A percentile compares a stretch with the other conserved stretches of the same genome.
Evolutionary conservation across 2,797 vertebrate genomes (phyloP).

Genomic region (Sebastes steindachneri): DNA sequence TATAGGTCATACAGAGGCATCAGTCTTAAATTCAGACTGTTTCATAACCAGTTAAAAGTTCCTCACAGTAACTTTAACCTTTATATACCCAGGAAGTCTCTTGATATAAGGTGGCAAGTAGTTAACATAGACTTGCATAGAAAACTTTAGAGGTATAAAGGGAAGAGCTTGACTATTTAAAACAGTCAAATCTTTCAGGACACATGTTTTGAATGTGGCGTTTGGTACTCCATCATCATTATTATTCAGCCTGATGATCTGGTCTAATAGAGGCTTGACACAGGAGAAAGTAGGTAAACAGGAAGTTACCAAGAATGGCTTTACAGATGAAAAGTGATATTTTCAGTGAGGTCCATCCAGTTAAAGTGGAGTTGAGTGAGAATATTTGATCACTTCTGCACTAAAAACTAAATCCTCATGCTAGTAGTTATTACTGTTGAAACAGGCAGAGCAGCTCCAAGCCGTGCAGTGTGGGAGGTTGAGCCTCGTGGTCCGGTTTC

Average conservation of each 20-base stretch:
- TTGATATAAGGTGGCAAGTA: background rate
- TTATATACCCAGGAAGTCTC: background rate
- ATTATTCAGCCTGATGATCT: background rate
- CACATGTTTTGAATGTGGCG: background rate
- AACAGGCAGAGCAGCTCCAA: slow-evolving; percentile 8
- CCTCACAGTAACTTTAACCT: background rate
- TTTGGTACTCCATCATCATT: background rate
- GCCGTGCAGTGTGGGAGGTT: slow-evolving; percentile 25
- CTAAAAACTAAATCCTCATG: background rate
- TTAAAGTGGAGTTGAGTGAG: background rate
- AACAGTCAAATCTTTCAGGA: background rate
- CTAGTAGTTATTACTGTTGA: background rate
- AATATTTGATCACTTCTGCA: background rate
- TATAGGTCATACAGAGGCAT: too few relatives aligned
- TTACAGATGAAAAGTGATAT: background rate
- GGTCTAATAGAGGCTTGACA: background rate
- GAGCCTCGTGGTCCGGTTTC: slow-evolving; percentile 14
- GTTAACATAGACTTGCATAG: background rate
- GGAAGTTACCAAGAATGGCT: slow-evolving; percentile 2
- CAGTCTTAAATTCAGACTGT: too few relatives aligned
- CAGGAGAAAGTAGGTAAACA: background rate
- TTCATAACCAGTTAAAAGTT: background rate
- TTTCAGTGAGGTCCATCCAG: background rate
- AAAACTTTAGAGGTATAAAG: background rate
- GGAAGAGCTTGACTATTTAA: background rate